phyloP scores from a whole-genome alignment of 1,140 invertebrate genomes.

The Lepidurus arcticus region DNA sequence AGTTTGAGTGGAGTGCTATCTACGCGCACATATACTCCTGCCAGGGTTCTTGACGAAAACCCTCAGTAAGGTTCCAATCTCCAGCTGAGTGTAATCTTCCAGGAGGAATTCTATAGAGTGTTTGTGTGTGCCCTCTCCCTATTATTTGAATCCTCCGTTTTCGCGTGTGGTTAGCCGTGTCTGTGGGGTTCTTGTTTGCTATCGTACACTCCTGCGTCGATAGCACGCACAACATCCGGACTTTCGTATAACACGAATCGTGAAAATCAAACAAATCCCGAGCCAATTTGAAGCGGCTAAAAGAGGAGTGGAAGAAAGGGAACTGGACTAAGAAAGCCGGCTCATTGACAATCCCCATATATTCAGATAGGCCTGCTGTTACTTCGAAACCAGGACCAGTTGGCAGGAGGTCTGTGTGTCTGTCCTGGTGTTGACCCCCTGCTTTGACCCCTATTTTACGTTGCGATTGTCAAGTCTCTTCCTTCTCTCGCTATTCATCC shows the following conservation, averaged over 20 bases:
- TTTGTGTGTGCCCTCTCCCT: no score
- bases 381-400: not conserved
- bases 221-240: no score
- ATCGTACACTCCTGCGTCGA: no score
- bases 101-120: no score
- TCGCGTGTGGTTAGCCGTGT: no score
- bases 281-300: not conserved
- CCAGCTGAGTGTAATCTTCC: no score
- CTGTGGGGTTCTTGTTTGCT: no score
- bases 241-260: no score
- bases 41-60: not conserved
- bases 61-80: no score
- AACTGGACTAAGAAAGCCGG: not conserved
- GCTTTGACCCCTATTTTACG: slow-evolving; percentile 5
- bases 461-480: not conserved
- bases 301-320: no score
- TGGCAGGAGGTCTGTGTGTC: not conserved
- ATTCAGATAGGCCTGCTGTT: not conserved
- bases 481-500: not conserved
- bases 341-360: not conserved
- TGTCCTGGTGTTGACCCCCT: slow-evolving; percentile 1
- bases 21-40: not conserved
- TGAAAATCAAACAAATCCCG: not conserved
- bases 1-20: not conserved
- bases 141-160: no score